A percentile compares a stretch with the other conserved stretches of the same genome.
Conservation (phyloP, 2,797 vertebrate species). For the Holocentrus rufus region DNA sequence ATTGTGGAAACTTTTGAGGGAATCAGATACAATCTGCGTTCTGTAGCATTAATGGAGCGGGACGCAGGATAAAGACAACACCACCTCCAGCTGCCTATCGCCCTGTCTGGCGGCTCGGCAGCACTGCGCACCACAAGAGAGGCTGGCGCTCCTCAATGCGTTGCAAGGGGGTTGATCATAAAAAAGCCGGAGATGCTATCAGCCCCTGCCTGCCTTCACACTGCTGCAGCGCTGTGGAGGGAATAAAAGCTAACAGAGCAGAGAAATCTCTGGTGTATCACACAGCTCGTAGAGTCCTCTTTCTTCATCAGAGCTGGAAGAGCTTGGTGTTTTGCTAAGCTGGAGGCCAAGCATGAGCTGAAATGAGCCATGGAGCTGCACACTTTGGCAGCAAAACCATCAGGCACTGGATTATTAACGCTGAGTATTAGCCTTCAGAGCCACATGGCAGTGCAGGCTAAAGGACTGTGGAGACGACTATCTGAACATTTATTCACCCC, state of each 20-base stretch:
- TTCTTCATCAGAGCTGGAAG: neutral
- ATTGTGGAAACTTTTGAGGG: neutral
- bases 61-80: neutral
- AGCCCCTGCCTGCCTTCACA: neutral
- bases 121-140: neutral
- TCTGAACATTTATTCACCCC: slow-evolving; percentile 57
- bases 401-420: slow-evolving; percentile 62
- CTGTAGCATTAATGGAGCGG: neutral
- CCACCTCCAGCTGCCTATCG: neutral
- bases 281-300: slow-evolving; percentile 17
- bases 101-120: neutral
- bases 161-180: neutral
- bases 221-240: too few relatives aligned
- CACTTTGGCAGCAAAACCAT: too few relatives aligned
- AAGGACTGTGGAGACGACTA: slow-evolving; percentile 54
- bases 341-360: slow-evolving; percentile 44
- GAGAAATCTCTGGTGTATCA: slow-evolving; percentile 18
- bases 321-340: slow-evolving; percentile 26
- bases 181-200: slow-evolving; percentile 30
- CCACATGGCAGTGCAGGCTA: slow-evolving; percentile 4
- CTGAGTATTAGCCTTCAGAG: slow-evolving; percentile 39
- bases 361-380: slow-evolving; percentile 47
- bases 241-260: slow-evolving; percentile 8
- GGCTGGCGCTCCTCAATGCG: slow-evolving; percentile 20
- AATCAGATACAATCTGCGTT: neutral